phyloP scores from a whole-genome alignment of 2,797 vertebrate species.

The Macroramphosus scolopax region DNA sequence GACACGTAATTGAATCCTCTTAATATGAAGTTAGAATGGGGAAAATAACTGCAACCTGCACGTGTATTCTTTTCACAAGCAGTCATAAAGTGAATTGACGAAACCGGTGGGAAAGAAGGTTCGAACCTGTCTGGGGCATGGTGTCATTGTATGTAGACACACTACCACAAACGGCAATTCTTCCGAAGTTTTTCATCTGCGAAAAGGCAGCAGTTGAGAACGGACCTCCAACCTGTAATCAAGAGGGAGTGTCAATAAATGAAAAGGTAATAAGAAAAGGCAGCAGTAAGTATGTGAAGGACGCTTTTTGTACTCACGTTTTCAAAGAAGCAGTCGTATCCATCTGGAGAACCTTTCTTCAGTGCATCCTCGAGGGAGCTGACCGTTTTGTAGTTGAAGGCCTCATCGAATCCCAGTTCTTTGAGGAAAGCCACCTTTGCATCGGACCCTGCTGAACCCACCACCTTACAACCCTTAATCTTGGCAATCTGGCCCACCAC shows the following conservation, averaged over 20 bases:
- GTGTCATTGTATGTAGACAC: conserved; percentile 83
- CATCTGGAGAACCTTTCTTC: conserved; percentile 82
- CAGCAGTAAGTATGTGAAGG: neutral
- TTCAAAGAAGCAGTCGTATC: conserved; percentile 93
- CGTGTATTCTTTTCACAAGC: too few relatives aligned
- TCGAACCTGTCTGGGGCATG: conserved; percentile 75
- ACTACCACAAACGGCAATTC: conserved; percentile 86
- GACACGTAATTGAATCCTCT: fast-evolving
- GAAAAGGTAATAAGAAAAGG: too few relatives aligned
- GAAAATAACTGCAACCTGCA: too few relatives aligned
- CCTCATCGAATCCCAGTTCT: conserved; percentile 86
- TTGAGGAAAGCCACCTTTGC: conserved; percentile 85
- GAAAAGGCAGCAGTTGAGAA: conserved; percentile 73
- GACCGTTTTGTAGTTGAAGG: conserved; percentile 91
- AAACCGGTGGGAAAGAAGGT: fast-evolving
- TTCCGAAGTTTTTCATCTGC: conserved; percentile 87
- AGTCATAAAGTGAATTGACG: too few relatives aligned
- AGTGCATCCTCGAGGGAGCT: conserved; percentile 83
- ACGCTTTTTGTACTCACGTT: conserved; percentile 78
- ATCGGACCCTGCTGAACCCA: conserved; percentile 86
- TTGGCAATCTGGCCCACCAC: conserved; percentile 90
- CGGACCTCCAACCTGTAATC: conserved; percentile 81
- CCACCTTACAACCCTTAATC: conserved; percentile 89
- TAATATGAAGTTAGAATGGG: too few relatives aligned
- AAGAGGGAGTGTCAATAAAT: too few relatives aligned